A percentile compares a stretch with the other conserved stretches of the same genome.
Evolutionary conservation across 2,888 invertebrate species (phyloP).

Genomic region (Bimastos eiseni): DNA sequence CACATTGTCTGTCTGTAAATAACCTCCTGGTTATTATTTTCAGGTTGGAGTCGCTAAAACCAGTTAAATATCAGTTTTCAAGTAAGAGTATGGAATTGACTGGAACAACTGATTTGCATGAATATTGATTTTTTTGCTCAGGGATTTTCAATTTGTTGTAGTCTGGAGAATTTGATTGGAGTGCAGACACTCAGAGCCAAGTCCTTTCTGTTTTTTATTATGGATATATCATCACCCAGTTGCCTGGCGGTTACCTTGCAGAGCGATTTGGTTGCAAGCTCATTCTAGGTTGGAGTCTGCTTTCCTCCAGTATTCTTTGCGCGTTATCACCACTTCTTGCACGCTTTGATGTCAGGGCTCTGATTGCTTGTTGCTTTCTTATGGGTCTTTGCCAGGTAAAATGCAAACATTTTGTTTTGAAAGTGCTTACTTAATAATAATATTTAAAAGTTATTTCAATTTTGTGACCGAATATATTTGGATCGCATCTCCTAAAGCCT

Average conservation of each 20-base stretch:
- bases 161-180: constrained; percentile 43
- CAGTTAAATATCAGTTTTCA: neutral
- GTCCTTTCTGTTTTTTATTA: constrained; percentile 45
- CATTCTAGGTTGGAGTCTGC: constrained; percentile 30
- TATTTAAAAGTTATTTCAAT: neutral
- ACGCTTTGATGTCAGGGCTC: constrained; percentile 29
- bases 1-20: too few species aligned
- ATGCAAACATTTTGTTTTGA: neutral
- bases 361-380: constrained; percentile 25
- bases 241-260: constrained; percentile 40
- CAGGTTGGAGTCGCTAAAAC: too few species aligned
- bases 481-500: neutral
- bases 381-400: constrained; percentile 29
- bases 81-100: neutral
- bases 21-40: too few species aligned
- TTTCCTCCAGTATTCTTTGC: constrained; percentile 31
- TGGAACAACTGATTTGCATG: neutral
- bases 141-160: neutral
- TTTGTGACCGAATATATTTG: neutral
- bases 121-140: neutral
- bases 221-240: constrained; percentile 44
- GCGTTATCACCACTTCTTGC: constrained; percentile 33
- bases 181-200: constrained; percentile 38
- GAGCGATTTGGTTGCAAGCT: constrained; percentile 32
- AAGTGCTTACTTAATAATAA: neutral